Conservation (phyloP, 2,113 vertebrate genomes). For the Ictidomys tridecemlineatus region DNA sequence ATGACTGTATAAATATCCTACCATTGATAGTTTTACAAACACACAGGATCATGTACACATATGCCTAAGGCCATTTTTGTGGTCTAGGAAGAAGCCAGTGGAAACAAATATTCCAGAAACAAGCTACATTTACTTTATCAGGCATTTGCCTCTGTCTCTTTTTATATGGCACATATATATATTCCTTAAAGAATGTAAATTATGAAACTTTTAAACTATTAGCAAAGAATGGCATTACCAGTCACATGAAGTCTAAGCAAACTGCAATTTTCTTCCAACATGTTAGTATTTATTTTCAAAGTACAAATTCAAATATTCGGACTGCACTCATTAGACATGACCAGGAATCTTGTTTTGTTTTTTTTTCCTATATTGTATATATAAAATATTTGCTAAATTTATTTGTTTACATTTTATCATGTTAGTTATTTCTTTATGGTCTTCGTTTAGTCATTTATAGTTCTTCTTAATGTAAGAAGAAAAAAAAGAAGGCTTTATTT, state of each 20-base stretch:
- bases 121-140: background rate
- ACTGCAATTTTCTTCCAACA: background rate
- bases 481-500: background rate
- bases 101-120: background rate
- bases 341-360: background rate
- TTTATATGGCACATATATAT: no score
- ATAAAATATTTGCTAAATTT: background rate
- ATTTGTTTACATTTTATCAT: background rate
- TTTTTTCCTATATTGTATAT: no score
- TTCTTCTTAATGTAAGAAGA: background rate
- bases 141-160: background rate
- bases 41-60: background rate
- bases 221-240: background rate
- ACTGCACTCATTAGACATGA: background rate
- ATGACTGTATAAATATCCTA: background rate
- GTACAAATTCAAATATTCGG: background rate
- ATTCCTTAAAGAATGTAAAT: background rate
- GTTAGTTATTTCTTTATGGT: background rate
- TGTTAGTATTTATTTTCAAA: constrained; percentile 7
- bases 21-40: background rate
- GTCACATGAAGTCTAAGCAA: background rate
- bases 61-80: background rate
- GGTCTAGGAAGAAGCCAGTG: background rate
- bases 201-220: background rate
- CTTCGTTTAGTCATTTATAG: background rate